phyloP scores from a whole-genome alignment of 2,888 invertebrate genomes.

The Atrina japonica region DNA sequence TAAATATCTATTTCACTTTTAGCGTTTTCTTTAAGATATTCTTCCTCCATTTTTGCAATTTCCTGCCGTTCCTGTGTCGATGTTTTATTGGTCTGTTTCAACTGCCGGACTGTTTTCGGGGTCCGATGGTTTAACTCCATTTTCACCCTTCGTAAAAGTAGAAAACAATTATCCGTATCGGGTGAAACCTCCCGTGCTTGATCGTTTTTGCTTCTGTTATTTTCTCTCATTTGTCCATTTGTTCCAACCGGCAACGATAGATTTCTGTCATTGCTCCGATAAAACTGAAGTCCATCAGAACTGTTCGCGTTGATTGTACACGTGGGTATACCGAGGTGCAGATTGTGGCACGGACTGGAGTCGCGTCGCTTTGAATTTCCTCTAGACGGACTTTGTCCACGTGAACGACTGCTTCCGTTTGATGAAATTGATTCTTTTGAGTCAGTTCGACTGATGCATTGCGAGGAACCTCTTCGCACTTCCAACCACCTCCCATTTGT shows the following conservation, averaged over 20 bases:
- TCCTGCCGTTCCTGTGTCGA: slow-evolving; percentile 16
- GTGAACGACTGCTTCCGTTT: slow-evolving; percentile 2
- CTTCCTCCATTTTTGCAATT: not conserved
- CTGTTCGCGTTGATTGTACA: not conserved
- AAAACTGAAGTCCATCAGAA: not conserved
- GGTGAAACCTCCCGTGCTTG: too few species aligned
- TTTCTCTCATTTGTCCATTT: too few species aligned
- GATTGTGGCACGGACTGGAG: too few species aligned
- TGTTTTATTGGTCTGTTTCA: slow-evolving; percentile 2
- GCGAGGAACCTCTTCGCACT: not conserved
- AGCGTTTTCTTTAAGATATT: not conserved
- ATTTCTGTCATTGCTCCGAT: not conserved
- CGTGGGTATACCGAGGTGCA: too few species aligned
- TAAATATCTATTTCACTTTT: not conserved
- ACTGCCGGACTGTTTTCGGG: slow-evolving; percentile 22
- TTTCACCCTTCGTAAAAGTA: slow-evolving; percentile 7
- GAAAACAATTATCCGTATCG: not conserved
- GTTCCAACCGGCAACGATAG: too few species aligned
- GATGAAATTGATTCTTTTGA: slow-evolving; percentile 24
- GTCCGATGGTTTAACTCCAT: slow-evolving; percentile 3
- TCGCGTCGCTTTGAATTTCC: not conserved
- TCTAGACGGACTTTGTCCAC: slow-evolving; percentile 6
- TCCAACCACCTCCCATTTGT: not conserved
- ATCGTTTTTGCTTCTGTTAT: too few species aligned
- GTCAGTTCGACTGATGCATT: not conserved